Evolutionary conservation across 2,888 invertebrate species (phyloP), one percentile per base, ranked within the genome.

Genomic region (Eristalis tenax): DNA sequence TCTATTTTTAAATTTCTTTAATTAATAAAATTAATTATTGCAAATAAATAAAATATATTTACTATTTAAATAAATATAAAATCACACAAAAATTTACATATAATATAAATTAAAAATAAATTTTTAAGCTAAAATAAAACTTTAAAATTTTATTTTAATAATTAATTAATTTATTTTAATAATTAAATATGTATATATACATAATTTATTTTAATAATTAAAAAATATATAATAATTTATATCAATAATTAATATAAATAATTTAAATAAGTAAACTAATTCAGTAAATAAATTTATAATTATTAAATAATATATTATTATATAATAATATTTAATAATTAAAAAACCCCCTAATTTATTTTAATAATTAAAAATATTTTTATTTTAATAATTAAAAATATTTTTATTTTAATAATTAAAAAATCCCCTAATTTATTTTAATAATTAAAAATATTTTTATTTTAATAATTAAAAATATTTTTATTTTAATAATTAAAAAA

Each of bases 1-100:
- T 93, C 94, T 94, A 94, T 94, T 93, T 94, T 94, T 94, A 94
- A 93, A 94, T 94, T 94, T 93, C 93, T 93, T 94, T 94, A 94
- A 94, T 94, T 91, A 93, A 93, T 94, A 94, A 94, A 92, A 93
- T 91, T 93, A 94, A 93, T 93, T 94, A 94, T 92, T 94, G 92
- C 90, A 89, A 90, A 88, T 90, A 90, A 89, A 90, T 88, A 90
- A 50, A n/a, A n/a, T n/a, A n/a, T n/a, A 89, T 91, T 92, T 89
- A 93, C 92, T 89, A 90, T 93, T 93, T 89, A 94, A 94, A 93
- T 93, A 92, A 92, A 89, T 91, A 91, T 89, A 83, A 78, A 89
- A 90, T 90, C 89, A 92, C 70, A 93, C 93, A 93, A 93, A 94
- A 94, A 94, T 93, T 94, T 94, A 93, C 94, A 94, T 94, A 92